A percentile compares a stretch with the other conserved stretches of the same genome.
These are phyloP conservation scores for Pluvialis apricaria DNA, from an alignment of 2,113 vertebrate genomes.

Conservation along the genomic window DNA sequence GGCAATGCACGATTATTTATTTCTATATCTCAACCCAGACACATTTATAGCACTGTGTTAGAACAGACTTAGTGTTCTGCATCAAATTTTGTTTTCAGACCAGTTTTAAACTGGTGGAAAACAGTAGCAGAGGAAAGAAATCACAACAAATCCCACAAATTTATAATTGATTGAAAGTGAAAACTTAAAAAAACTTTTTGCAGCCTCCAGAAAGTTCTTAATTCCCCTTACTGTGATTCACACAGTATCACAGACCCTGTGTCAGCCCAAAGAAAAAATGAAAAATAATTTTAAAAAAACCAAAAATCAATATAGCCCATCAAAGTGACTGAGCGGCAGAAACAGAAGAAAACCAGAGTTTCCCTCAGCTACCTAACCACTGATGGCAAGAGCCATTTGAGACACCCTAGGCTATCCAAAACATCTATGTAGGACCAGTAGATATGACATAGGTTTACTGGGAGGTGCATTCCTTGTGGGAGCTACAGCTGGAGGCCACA, in stretches of 20 bases:
- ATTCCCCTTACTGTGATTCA: background rate
- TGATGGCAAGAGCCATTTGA: background rate
- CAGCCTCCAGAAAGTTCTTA: background rate
- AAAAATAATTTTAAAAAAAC: background rate
- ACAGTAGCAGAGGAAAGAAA: background rate
- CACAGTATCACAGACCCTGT: background rate
- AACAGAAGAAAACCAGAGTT: background rate
- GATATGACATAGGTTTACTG: background rate
- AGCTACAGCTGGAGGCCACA: background rate
- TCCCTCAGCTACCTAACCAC: background rate
- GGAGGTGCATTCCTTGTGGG: background rate
- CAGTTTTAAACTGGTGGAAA: background rate
- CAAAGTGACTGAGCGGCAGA: background rate
- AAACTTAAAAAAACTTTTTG: background rate
- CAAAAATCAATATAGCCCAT: background rate
- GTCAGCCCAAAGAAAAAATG: background rate
- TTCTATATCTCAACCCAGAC: background rate
- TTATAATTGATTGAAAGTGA: background rate
- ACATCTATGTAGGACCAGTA: background rate
- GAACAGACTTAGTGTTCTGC: background rate
- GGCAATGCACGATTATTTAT: background rate
- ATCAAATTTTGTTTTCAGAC: background rate
- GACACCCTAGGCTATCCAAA: background rate
- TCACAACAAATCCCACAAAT: background rate
- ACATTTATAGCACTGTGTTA: background rate